A percentile compares a stretch with the other conserved stretches of the same genome.
Conservation (phyloP, 2,888 invertebrate genomes). For the Spisula subtruncata region DNA sequence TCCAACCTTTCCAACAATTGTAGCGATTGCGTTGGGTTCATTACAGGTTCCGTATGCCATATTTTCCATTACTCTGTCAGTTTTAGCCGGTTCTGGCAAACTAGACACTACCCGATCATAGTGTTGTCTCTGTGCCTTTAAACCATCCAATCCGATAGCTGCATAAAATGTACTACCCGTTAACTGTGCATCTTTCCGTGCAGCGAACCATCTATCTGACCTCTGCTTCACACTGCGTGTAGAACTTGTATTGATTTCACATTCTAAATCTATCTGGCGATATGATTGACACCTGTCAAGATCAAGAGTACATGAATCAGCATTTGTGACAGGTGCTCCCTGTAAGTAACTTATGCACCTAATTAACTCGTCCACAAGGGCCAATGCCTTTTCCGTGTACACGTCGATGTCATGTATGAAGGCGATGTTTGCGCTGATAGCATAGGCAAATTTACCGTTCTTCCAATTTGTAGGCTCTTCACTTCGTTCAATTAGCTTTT, state of each 20-base stretch:
- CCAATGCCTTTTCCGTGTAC: not conserved
- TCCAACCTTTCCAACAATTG: conserved; percentile 52
- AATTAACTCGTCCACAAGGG: too few relatives aligned
- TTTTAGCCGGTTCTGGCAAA: not conserved
- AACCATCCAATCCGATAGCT: conserved; percentile 38
- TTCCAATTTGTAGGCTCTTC: conserved; percentile 26
- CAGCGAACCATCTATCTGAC: conserved; percentile 24
- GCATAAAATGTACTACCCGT: conserved; percentile 40
- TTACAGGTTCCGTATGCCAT: conserved; percentile 44
- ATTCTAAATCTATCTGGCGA: too few relatives aligned
- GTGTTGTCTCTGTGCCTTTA: conserved; percentile 29
- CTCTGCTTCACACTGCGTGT: conserved; percentile 31
- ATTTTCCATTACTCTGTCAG: not conserved
- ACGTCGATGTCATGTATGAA: too few relatives aligned
- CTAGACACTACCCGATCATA: conserved; percentile 28
- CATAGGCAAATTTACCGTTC: too few relatives aligned
- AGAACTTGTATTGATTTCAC: not conserved
- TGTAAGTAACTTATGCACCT: too few relatives aligned
- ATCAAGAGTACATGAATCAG: not conserved
- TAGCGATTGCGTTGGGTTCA: conserved; percentile 44
- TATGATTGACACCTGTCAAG: not conserved
- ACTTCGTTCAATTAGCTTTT: conserved; percentile 27
- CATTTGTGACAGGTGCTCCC: too few relatives aligned
- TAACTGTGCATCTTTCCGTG: conserved; percentile 29
- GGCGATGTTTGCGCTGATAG: conserved; percentile 24